Evolutionary conservation across 2,113 vertebrate species (phyloP), one percentile per base, ranked within the genome.

Genomic region (Nyctereutes procyonoides): DNA sequence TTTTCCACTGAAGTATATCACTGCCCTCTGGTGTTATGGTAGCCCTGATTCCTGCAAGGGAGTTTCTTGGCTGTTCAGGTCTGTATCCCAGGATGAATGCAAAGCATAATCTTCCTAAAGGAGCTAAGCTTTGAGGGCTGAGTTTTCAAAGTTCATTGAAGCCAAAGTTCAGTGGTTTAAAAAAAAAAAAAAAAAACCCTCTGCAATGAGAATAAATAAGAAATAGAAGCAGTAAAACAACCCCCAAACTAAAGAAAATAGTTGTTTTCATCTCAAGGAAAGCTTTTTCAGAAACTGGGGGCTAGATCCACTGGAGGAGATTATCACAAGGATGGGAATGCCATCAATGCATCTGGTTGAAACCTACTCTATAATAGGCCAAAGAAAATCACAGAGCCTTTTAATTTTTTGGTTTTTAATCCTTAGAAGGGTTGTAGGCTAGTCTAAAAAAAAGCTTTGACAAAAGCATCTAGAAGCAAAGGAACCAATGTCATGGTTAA

Each of bases 371-470:
- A 43, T 43, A 7, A 96, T 35, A 96, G 79, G 24, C 38, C 92
- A 83, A 71, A 88, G 73, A 98, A 96, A 98, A 93, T 91, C 93
- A 93, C 92, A 97, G 94, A 96, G 96, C 60, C 96, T 98, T 98
- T 97, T 98, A 97, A 96, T 98, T 97, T 97, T 35, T 28, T 65
- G 24, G 90, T 83, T 93, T 95, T 90, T 96, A 98, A 98, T 98
- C 79, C 86, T 95, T 97, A 88, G 69, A 98, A 97, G 53, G 26
- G 84, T 98, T 98, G 53, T 71, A 95, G 9, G 83, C 92, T 98
- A 98, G 98, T 97, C 97, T 96, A 97, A 96, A 77, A 74, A 74
- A 30, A 97, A 97, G 80, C 74, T 97, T 98, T 98, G 92, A 98
- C 69, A 91, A 91, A 94, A 97, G 84, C 89, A 96, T 98, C 97